Percentiles rank a stretch among this genome's conserved stretches.
Conservation (phyloP, 2,113 vertebrate genomes). For the Syngnathus typhle region DNA sequence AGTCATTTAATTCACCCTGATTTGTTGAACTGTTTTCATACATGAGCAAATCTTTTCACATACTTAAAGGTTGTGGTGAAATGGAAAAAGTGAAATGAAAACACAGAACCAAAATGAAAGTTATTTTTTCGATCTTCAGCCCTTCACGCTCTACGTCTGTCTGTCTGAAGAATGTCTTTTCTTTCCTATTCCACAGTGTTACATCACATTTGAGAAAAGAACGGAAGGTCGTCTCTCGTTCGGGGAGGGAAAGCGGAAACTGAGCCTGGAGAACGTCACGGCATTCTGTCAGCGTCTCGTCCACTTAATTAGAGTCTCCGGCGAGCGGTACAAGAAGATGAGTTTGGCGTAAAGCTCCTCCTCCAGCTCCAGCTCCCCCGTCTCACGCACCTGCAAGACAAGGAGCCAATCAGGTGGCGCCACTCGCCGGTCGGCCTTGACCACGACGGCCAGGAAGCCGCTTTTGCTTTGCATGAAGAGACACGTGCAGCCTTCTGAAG, state of each 20-base stretch:
- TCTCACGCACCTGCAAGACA: conserved; percentile 75
- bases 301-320: conserved; percentile 99
- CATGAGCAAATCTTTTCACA: too few relatives aligned
- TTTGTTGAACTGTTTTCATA: too few relatives aligned
- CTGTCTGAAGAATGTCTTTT: background rate
- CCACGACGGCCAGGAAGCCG: too few relatives aligned
- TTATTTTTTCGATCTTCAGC: too few relatives aligned
- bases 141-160: too few relatives aligned
- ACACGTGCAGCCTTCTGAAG: too few relatives aligned
- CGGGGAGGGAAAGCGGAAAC: background rate
- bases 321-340: conserved; percentile 97
- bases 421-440: too few relatives aligned
- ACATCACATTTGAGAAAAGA: background rate
- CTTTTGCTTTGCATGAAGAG: too few relatives aligned
- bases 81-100: too few relatives aligned
- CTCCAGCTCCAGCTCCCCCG: conserved; percentile 94
- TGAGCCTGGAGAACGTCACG: background rate
- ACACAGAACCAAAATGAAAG: too few relatives aligned
- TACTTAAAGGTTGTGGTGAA: too few relatives aligned
- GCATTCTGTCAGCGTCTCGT: conserved; percentile 53
- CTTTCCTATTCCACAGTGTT: background rate
- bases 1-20: too few relatives aligned
- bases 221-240: background rate
- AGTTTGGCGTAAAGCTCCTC: conserved; percentile 95
- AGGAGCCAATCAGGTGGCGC: background rate